Evolutionary conservation across 2,888 invertebrate species (phyloP), one percentile per base, ranked within the genome.

Genomic region (Hypena proboscidalis): DNA sequence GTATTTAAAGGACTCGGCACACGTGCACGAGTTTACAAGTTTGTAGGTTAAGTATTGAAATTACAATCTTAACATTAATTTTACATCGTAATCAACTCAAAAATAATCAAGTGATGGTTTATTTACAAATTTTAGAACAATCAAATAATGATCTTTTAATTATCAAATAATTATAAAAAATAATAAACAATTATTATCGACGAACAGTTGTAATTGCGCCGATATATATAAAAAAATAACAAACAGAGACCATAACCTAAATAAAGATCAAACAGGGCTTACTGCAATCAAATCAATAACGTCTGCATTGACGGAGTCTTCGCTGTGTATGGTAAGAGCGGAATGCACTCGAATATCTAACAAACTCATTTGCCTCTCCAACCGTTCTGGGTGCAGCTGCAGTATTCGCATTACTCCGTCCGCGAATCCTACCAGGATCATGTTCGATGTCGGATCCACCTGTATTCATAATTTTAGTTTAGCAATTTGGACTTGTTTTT

Each of bases 391-490:
- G 39, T 89, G 80, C 1, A 89, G 35, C 2, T 83, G 42, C n/a
- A 90, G 48, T 0, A 78, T 89, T 23, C 96, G 91, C 65, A 97
- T 79, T 20, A 94, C 92, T 5, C 97, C 97, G 71, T 95, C 96
- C 10, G 84, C 88, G 57, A 95, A 97, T 1, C 94, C 95, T 1
- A 94, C 89, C 4, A 95, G 75, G 17, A 97, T 65, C 21, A 94
- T 92, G 14, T 92, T 92, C 7, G 95, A 95, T 0, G 92, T 92
- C 11, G 70, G 67, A 55, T 95, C 95, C 4, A 94, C 81, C 94
- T 94, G 55, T 8, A 0, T 5, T 11, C n/a, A n/a, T n/a, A n/a
- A n/a, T 25, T 11, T 10, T 4, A 8, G 13, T 1, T 29, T n/a
- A 4, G 3, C 2, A 14, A 14, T 5, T 4, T 21, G 19, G 1